Percentiles rank a stretch among this genome's conserved stretches.
Conservation (phyloP, 2,113 vertebrate species). For the Myiozetetes cayanensis region DNA sequence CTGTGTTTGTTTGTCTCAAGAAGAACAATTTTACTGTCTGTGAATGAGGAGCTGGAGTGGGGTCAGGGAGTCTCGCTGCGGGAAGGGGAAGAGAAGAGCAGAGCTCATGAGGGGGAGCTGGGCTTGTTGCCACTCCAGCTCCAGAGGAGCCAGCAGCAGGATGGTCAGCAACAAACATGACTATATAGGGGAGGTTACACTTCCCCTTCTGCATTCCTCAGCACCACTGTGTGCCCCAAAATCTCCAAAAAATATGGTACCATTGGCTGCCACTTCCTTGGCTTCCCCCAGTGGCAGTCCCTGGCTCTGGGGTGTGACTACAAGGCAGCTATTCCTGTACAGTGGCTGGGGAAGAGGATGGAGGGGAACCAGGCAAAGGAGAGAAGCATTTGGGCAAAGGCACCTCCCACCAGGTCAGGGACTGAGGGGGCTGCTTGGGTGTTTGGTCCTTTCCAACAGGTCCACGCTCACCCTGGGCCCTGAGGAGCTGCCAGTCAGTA, state of each 20-base stretch:
- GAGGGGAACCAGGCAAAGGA: background rate
- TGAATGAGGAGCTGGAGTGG: background rate
- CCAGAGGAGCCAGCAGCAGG: background rate
- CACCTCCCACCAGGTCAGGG: background rate
- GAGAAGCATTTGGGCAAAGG: background rate
- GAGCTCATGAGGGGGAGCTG: background rate
- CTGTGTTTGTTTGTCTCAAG: constrained; percentile 22
- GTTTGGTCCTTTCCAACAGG: background rate
- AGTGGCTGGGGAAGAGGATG: background rate
- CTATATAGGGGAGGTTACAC: background rate
- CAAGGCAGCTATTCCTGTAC: background rate
- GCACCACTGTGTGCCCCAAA: background rate
- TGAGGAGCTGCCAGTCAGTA: background rate
- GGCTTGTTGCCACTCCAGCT: background rate
- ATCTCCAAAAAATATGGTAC: background rate
- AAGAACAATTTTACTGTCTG: constrained; percentile 31
- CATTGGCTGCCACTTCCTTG: background rate
- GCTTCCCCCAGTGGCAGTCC: background rate
- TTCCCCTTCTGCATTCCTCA: background rate
- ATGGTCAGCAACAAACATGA: background rate
- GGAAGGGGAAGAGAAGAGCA: background rate
- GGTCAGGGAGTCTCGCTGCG: fast-evolving
- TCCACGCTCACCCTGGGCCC: fast-evolving
- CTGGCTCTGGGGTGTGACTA: fast-evolving
- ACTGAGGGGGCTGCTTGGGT: fast-evolving